A percentile compares a stretch with the other conserved stretches of the same genome.
Conservation (phyloP, 2,888 invertebrate species). For the Cybosia mesomella region DNA sequence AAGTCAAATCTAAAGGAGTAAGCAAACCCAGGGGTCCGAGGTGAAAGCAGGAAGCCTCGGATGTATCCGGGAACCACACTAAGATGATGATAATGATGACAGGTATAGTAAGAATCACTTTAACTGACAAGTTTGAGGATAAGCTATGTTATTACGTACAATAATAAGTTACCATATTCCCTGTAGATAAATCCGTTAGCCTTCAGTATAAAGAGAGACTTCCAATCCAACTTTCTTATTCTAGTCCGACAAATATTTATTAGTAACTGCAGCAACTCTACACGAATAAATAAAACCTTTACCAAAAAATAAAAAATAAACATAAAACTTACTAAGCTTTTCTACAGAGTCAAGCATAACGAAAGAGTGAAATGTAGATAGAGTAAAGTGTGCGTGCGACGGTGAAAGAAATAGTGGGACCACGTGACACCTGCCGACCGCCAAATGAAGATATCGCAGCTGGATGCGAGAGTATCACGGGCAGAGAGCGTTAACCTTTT, state of each 20-base stretch:
- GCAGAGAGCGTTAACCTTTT: constrained; percentile 66
- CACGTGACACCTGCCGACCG: constrained; percentile 86
- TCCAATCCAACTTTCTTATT: constrained; percentile 31
- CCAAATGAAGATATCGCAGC: constrained; percentile 87
- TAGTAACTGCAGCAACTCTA: constrained; percentile 73
- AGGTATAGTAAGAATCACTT: neutral
- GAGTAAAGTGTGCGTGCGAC: constrained; percentile 48
- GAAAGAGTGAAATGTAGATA: constrained; percentile 61
- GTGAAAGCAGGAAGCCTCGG: too few relatives aligned
- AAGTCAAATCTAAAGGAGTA: too few relatives aligned
- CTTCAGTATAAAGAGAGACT: neutral
- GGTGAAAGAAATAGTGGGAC: constrained; percentile 59
- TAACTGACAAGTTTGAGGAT: neutral
- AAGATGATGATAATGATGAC: neutral
- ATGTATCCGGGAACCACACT: too few relatives aligned
- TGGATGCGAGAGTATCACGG: constrained; percentile 76
- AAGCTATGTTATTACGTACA: neutral
- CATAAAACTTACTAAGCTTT: constrained; percentile 75
- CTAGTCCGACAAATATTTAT: constrained; percentile 64
- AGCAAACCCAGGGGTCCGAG: too few relatives aligned
- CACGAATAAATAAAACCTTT: constrained; percentile 82
- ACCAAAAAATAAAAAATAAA: constrained; percentile 65
- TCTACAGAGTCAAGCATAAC: constrained; percentile 72
- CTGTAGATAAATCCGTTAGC: neutral
- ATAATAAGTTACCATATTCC: too few relatives aligned